These are phyloP conservation scores for Neodontobutis hainanensis DNA, from an alignment of 2,113 vertebrate species.

Conservation along the genomic window DNA sequence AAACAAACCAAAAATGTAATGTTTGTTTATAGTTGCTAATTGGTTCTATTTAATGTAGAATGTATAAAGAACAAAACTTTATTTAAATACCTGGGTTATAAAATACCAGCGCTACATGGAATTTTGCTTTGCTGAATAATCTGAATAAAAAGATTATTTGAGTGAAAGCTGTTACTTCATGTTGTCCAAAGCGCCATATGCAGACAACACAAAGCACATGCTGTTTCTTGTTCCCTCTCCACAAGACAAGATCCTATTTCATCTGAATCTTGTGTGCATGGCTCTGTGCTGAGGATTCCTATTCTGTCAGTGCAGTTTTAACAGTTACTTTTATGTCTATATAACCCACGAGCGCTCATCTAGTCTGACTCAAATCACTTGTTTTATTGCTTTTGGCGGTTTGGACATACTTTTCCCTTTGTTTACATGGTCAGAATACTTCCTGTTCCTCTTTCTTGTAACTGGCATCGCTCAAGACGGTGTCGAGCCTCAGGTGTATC, in stretches of 20 bases:
- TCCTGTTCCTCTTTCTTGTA: constrained; percentile 29
- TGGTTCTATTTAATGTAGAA: constrained; percentile 15
- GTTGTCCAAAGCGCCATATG: constrained; percentile 40
- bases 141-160: constrained; percentile 16
- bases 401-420: constrained; percentile 50
- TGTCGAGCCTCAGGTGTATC: constrained; percentile 60
- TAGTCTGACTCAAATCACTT: constrained; percentile 50
- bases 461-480: constrained; percentile 44
- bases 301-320: constrained; percentile 60
- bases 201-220: constrained; percentile 59
- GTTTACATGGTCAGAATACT: constrained; percentile 52
- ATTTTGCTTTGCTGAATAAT: constrained; percentile 20
- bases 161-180: constrained; percentile 29
- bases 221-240: constrained; percentile 47
- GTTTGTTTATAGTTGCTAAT: not conserved
- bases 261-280: constrained; percentile 30
- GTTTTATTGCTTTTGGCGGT: constrained; percentile 37
- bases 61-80: constrained; percentile 4
- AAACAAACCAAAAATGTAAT: constrained; percentile 19
- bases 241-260: constrained; percentile 44
- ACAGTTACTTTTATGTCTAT: constrained; percentile 56
- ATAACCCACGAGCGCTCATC: constrained; percentile 62
- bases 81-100: constrained; percentile 10
- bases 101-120: not conserved
- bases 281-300: constrained; percentile 40